Conservation (phyloP, 2,888 invertebrate genomes). For the Drosophila barbarae region DNA sequence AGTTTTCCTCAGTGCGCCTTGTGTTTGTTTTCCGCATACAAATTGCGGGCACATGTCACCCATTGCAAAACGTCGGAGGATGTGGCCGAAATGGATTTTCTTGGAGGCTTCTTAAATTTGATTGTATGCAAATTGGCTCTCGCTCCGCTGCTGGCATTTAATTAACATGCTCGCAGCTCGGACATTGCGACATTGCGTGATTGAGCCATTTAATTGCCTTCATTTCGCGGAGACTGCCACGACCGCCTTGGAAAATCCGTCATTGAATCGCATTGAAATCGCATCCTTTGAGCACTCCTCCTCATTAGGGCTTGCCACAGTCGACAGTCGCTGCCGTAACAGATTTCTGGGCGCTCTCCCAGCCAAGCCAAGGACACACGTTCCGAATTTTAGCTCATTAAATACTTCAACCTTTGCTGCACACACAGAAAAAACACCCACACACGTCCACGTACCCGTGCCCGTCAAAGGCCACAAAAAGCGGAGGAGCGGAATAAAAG, state of each 20-base stretch:
- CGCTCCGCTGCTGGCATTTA: slow-evolving; percentile 27
- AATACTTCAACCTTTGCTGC: slow-evolving; percentile 65
- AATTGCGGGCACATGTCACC: slow-evolving; percentile 57
- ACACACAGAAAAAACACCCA: slow-evolving; percentile 34
- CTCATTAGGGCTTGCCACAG: slow-evolving; percentile 41
- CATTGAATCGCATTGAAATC: slow-evolving; percentile 25
- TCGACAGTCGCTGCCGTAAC: slow-evolving; percentile 18
- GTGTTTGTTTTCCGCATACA: slow-evolving; percentile 58
- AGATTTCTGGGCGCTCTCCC: slow-evolving; percentile 29
- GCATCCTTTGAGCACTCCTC: slow-evolving; percentile 20
- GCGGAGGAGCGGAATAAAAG: slow-evolving; percentile 45
- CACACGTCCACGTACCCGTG: slow-evolving; percentile 33
- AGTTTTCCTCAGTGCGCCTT: slow-evolving; percentile 24
- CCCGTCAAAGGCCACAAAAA: slow-evolving; percentile 58
- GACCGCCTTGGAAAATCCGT: slow-evolving; percentile 8
- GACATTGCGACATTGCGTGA: slow-evolving; percentile 12
- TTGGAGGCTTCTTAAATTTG: slow-evolving; percentile 42
- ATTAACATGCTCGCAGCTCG: slow-evolving; percentile 41
- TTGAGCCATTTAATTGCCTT: slow-evolving; percentile 40
- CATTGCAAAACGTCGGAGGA: slow-evolving; percentile 35
- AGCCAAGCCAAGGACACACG: slow-evolving; percentile 52
- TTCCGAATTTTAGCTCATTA: slow-evolving; percentile 66
- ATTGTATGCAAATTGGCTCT: slow-evolving; percentile 49
- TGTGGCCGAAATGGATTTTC: slow-evolving; percentile 30
- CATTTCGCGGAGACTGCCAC: neutral